Percentiles rank a stretch among this genome's conserved stretches.
phyloP scores from a whole-genome alignment of 2,113 vertebrate genomes.

The Oceanites oceanicus region DNA sequence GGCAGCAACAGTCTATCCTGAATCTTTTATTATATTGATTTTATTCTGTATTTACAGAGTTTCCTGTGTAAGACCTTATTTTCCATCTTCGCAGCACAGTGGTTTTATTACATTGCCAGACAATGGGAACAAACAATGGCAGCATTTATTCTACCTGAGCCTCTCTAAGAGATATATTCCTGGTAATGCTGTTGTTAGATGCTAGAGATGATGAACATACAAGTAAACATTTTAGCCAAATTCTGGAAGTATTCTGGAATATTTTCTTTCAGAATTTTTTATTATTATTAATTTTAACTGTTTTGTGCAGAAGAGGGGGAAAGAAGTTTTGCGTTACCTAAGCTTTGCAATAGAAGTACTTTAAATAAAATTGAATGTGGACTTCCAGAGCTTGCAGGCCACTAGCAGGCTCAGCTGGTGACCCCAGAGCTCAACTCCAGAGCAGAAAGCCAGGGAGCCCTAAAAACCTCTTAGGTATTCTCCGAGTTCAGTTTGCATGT shows the following conservation, averaged over 20 bases:
- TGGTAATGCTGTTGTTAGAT: background rate
- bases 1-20: background rate
- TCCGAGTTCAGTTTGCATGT: background rate
- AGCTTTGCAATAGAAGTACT: background rate
- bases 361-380: background rate
- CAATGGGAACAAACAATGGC: background rate
- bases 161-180: background rate
- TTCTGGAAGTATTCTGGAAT: background rate
- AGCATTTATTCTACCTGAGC: background rate
- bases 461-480: background rate
- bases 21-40: constrained; percentile 40
- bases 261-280: background rate
- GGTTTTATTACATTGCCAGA: constrained; percentile 7
- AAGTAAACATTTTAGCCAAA: background rate
- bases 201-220: background rate
- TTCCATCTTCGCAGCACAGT: background rate
- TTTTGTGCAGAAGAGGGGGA: background rate
- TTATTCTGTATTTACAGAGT: constrained; percentile 7
- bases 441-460: background rate
- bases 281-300: background rate
- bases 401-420: background rate
- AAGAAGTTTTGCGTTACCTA: background rate
- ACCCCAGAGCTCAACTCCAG: background rate
- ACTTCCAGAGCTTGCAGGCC: background rate
- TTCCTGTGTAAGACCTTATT: background rate